Evolutionary conservation across 2,888 invertebrate species (phyloP).

Genomic region (Spialia ferax): DNA sequence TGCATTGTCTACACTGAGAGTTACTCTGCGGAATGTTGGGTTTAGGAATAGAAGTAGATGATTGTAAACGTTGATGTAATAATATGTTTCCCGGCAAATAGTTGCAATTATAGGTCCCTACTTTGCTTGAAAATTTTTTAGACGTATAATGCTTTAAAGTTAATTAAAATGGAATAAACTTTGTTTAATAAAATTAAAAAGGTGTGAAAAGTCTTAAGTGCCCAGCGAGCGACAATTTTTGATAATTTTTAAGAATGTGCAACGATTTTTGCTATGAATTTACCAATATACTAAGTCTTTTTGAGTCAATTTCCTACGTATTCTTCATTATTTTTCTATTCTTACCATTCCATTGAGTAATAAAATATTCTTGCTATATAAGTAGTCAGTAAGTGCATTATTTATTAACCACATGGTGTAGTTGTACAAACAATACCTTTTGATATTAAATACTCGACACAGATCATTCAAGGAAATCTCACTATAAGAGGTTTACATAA

Average conservation of each 20-base stretch:
- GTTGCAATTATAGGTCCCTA: neutral
- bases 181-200: too few species aligned
- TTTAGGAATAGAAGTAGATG: neutral
- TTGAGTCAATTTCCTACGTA: constrained; percentile 10
- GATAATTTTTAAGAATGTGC: constrained; percentile 16
- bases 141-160: too few species aligned
- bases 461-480: constrained; percentile 8
- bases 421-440: constrained; percentile 28
- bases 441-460: constrained; percentile 31
- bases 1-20: neutral
- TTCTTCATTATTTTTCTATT: constrained; percentile 21
- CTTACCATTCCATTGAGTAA: constrained; percentile 35
- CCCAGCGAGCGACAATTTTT: constrained; percentile 10
- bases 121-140: too few species aligned
- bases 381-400: constrained; percentile 26
- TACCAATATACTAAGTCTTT: constrained; percentile 17
- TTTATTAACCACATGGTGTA: constrained; percentile 26
- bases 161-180: too few species aligned
- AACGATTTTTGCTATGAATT: constrained; percentile 23
- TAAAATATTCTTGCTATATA: constrained; percentile 26
- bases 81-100: neutral
- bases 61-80: too few species aligned
- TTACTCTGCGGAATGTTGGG: neutral
- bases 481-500: constrained; percentile 10
- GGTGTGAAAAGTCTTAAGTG: neutral